Conservation (phyloP, 35 echinoderm and acorn worm species). For the Diadema setosum region DNA sequence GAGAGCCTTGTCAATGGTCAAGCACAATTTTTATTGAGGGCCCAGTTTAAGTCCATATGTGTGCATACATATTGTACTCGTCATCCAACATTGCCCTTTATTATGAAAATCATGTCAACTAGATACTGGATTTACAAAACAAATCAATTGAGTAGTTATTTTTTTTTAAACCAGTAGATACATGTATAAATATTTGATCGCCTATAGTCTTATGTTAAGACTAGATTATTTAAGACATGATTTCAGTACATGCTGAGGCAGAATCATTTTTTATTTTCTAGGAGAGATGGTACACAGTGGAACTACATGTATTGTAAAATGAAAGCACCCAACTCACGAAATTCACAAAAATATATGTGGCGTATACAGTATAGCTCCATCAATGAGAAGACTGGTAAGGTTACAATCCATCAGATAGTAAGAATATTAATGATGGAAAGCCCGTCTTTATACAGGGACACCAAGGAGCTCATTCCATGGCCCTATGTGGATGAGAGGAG, state of each 20-base stretch:
- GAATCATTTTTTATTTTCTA: too few relatives aligned
- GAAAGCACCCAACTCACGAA: not conserved
- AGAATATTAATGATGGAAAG: not conserved
- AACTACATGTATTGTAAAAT: not conserved
- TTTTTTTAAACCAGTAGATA: too few relatives aligned
- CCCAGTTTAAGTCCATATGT: not conserved
- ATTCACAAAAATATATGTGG: too few relatives aligned
- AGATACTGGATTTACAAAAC: too few relatives aligned
- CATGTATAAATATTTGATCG: too few relatives aligned
- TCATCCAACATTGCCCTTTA: too few relatives aligned
- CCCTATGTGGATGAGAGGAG: not conserved
- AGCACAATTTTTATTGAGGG: not conserved
- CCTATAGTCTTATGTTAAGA: too few relatives aligned
- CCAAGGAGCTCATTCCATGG: not conserved
- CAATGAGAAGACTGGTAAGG: not conserved
- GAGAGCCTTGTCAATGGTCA: not conserved
- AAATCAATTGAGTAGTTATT: too few relatives aligned
- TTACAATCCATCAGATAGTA: not conserved
- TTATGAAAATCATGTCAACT: too few relatives aligned
- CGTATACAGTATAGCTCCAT: not conserved
- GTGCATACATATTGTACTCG: not conserved
- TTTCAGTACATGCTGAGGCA: too few relatives aligned
- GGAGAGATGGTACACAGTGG: not conserved
- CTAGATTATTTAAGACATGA: too few relatives aligned
- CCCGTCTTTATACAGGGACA: not conserved